Evolutionary conservation across 1,140 invertebrate species (phyloP).

Genomic region (Drosophila equinoxialis): DNA sequence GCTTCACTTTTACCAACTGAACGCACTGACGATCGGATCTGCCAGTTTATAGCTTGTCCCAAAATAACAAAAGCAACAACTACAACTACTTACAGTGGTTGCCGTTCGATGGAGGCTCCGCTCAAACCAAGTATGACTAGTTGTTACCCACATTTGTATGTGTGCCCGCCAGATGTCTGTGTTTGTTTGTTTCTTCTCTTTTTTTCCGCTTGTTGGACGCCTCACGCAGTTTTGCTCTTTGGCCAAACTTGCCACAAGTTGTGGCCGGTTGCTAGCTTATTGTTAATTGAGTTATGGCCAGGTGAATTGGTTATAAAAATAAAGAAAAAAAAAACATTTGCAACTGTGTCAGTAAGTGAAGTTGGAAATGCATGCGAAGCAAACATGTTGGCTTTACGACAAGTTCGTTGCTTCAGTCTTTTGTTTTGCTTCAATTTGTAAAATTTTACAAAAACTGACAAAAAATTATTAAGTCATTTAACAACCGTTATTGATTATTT

Average conservation of each 20-base stretch:
- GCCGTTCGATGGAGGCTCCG: slow-evolving; percentile 40
- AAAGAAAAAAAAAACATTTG: slow-evolving; percentile 4
- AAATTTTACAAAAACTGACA: slow-evolving; percentile 32
- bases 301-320: slow-evolving; percentile 24
- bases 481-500: slow-evolving; percentile 49
- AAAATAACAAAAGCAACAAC: slow-evolving; percentile 58
- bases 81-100: slow-evolving; percentile 30
- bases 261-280: slow-evolving; percentile 39
- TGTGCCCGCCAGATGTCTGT: not conserved
- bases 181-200: not conserved
- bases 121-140: slow-evolving; percentile 43
- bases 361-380: slow-evolving; percentile 41
- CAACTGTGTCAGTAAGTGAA: slow-evolving; percentile 64
- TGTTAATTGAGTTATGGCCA: slow-evolving; percentile 62
- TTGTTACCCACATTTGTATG: not conserved
- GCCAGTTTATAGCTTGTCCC: slow-evolving; percentile 77
- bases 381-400: slow-evolving; percentile 42
- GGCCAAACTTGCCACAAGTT: not conserved
- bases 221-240: slow-evolving; percentile 6
- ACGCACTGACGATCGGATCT: slow-evolving; percentile 79
- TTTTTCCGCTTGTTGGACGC: not conserved
- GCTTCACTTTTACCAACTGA: slow-evolving; percentile 83
- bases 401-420: slow-evolving; percentile 70
- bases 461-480: slow-evolving; percentile 42
- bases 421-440: slow-evolving; percentile 41